Conservation (phyloP, 2,888 invertebrate species). For the Biston betularia region DNA sequence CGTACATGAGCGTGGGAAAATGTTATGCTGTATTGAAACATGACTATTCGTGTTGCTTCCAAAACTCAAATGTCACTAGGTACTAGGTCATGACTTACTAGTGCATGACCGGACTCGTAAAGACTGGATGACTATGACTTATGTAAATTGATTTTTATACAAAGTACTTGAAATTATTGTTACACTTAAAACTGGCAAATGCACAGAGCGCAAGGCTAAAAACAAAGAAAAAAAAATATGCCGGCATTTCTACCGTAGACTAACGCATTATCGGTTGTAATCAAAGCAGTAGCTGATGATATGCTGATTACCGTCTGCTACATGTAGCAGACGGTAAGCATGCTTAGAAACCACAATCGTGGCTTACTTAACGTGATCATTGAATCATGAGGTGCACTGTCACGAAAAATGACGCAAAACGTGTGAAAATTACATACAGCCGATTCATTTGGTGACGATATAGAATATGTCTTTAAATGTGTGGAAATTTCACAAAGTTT, state of each 20-base stretch:
- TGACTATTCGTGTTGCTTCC: too few species aligned
- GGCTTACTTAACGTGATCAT: slow-evolving; percentile 39
- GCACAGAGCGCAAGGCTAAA: too few species aligned
- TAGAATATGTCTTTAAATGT: slow-evolving; percentile 1
- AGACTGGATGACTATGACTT: too few species aligned
- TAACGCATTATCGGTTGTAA: slow-evolving; percentile 34
- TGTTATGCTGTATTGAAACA: too few species aligned
- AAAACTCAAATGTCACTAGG: too few species aligned
- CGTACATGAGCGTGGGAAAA: too few species aligned
- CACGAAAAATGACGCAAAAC: slow-evolving; percentile 41
- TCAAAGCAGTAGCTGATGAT: slow-evolving; percentile 26
- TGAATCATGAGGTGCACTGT: slow-evolving; percentile 37
- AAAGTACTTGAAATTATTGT: too few species aligned
- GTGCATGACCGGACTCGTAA: too few species aligned
- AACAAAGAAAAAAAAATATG: slow-evolving; percentile 1
- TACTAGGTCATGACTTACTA: too few species aligned
- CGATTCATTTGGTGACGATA: slow-evolving; percentile 10
- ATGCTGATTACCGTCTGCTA: slow-evolving; percentile 36
- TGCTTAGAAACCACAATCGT: slow-evolving; percentile 39
- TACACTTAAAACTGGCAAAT: too few species aligned
- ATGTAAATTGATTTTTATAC: too few species aligned
- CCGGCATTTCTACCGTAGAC: slow-evolving; percentile 40
- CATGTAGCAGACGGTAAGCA: too few species aligned
- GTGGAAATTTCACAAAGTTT: not conserved
- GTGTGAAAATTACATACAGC: slow-evolving; percentile 28